These are phyloP conservation scores for Pygoscelis antarcticus DNA, from an alignment of 2,113 vertebrate species.

Conservation along the genomic window DNA sequence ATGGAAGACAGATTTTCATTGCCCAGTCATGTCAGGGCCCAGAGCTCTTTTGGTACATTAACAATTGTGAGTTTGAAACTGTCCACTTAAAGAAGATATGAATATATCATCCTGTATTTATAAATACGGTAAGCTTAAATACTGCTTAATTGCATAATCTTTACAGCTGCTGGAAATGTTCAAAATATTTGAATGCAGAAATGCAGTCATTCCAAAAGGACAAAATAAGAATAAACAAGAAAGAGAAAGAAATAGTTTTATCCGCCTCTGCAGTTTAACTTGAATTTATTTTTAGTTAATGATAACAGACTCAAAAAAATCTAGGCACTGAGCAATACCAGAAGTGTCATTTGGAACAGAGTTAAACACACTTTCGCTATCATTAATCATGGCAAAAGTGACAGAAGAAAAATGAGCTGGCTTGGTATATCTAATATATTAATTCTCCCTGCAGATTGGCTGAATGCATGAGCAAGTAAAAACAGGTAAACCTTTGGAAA, in stretches of 20 bases:
- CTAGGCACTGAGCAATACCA: constrained; percentile 40
- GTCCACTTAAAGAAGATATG: neutral
- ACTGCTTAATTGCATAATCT: neutral
- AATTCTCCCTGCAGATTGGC: constrained; percentile 53
- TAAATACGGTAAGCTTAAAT: neutral
- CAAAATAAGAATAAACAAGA: neutral
- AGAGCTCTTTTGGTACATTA: neutral
- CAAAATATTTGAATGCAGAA: neutral
- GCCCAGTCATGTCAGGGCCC: neutral
- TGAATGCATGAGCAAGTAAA: constrained; percentile 44
- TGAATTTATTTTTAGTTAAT: constrained; percentile 55
- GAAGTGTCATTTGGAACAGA: constrained; percentile 52
- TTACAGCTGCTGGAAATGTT: neutral
- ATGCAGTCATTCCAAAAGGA: neutral
- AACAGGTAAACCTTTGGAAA: constrained; percentile 21
- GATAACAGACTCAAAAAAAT: constrained; percentile 26
- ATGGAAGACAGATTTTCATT: neutral
- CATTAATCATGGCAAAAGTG: constrained; percentile 70
- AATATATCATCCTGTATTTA: neutral
- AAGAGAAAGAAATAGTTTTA: constrained; percentile 1
- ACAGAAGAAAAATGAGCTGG: constrained; percentile 72
- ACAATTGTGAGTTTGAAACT: neutral
- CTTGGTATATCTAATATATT: constrained; percentile 62
- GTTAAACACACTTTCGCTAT: constrained; percentile 49
- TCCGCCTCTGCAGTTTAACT: constrained; percentile 22